Conservation (phyloP, 1,140 invertebrate genomes). For the Bombus superbus region DNA sequence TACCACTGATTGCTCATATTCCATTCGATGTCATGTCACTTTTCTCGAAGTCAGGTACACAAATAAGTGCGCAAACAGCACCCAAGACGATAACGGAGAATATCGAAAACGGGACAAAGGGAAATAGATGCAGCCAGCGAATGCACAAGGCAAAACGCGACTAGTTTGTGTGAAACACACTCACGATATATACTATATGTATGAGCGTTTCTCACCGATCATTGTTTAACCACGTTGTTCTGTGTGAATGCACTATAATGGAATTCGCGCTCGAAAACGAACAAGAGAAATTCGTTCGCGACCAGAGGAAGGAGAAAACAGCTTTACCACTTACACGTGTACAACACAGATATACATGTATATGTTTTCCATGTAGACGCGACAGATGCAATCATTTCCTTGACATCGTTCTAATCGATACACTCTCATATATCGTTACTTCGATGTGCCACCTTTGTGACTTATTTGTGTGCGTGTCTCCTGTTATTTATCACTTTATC, state of each 20-base stretch:
- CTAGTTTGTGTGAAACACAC: slow-evolving; percentile 11
- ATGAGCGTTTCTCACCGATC: slow-evolving; percentile 4
- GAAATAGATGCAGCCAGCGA: neutral
- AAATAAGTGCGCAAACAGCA: slow-evolving; percentile 62
- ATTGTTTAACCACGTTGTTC: neutral
- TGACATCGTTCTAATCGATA: slow-evolving; percentile 33
- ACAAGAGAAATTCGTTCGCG: neutral
- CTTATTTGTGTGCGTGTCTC: slow-evolving; percentile 68
- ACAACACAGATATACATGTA: neutral
- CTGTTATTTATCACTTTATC: slow-evolving; percentile 61
- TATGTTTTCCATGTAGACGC: neutral
- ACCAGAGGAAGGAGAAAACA: neutral
- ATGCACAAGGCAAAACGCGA: neutral
- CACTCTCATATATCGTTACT: slow-evolving; percentile 27
- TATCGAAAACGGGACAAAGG: slow-evolving; percentile 38
- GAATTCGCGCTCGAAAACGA: neutral
- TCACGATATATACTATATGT: neutral
- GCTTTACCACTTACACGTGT: neutral
- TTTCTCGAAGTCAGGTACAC: slow-evolving; percentile 62
- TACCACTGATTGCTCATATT: slow-evolving; percentile 81
- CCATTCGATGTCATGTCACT: slow-evolving; percentile 70
- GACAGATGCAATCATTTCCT: slow-evolving; percentile 6
- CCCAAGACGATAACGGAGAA: slow-evolving; percentile 32
- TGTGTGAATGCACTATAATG: neutral
- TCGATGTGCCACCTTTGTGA: slow-evolving; percentile 46